Evolutionary conservation across 2,797 vertebrate genomes (phyloP).

Genomic region (Tinamus major): DNA sequence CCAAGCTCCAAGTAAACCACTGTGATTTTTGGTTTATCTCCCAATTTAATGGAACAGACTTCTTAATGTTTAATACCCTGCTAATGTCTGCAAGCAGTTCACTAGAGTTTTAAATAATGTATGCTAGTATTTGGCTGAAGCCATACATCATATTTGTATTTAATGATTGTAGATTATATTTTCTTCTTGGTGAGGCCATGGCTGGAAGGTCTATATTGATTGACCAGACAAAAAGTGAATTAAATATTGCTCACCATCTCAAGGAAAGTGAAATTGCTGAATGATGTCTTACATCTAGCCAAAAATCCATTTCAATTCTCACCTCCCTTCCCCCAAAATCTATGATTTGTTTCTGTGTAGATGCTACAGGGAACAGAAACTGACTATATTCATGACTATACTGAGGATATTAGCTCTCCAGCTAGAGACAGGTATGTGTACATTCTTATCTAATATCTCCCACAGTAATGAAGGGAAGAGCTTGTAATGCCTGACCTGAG

Average conservation of each 20-base stretch:
- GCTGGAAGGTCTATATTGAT: not conserved
- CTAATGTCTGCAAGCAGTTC: constrained; percentile 27
- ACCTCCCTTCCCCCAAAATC: not conserved
- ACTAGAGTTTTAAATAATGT: constrained; percentile 57
- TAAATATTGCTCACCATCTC: not conserved
- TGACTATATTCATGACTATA: not conserved
- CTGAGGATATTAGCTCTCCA: no score
- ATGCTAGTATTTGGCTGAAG: constrained; percentile 15
- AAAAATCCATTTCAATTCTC: not conserved
- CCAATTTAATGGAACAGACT: constrained; percentile 43
- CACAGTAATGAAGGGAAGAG: not conserved
- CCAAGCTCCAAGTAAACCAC: not conserved
- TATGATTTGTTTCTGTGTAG: no score
- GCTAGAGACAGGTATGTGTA: not conserved
- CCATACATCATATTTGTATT: not conserved
- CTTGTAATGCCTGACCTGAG: not conserved
- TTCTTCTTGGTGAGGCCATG: not conserved
- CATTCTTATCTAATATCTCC: not conserved
- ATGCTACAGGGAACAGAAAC: not conserved
- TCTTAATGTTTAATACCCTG: constrained; percentile 34
- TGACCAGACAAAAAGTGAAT: not conserved
- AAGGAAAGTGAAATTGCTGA: not conserved
- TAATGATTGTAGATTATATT: constrained; percentile 15
- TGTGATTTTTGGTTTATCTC: constrained; percentile 21
- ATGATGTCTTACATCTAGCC: not conserved